Conservation (phyloP, 1,140 invertebrate species). For the Anadara kagoshimensis region DNA sequence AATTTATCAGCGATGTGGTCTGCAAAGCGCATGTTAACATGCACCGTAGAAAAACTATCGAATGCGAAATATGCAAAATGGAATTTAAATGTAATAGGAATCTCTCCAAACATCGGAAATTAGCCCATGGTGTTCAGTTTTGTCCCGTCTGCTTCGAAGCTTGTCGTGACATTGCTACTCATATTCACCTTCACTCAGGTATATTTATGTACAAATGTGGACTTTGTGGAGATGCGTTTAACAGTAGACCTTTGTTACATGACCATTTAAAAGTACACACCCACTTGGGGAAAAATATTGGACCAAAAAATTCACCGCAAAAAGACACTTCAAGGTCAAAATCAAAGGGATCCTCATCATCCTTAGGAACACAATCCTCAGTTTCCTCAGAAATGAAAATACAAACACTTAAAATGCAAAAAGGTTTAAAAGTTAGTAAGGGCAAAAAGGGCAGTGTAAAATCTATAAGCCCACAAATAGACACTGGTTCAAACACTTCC, state of each 20-base stretch:
- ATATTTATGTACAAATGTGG: constrained; percentile 34
- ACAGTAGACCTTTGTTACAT: constrained; percentile 34
- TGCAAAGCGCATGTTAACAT: constrained; percentile 36
- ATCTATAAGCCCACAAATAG: no score
- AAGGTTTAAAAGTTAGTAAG: no score
- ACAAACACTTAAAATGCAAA: no score
- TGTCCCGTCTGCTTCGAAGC: constrained; percentile 38
- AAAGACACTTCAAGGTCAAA: no score
- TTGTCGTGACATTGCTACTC: constrained; percentile 23
- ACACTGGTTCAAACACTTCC: neutral
- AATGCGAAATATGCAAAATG: constrained; percentile 34
- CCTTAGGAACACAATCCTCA: no score
- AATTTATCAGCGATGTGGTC: constrained; percentile 28
- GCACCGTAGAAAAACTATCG: constrained; percentile 19
- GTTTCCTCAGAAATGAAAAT: no score
- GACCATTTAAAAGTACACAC: constrained; percentile 42
- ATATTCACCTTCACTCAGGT: constrained; percentile 25
- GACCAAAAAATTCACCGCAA: no score
- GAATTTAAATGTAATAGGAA: constrained; percentile 34
- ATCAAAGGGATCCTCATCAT: no score
- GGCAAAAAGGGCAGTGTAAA: no score
- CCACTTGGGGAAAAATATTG: no score
- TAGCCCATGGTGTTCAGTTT: constrained; percentile 30
- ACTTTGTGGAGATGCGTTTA: constrained; percentile 36
- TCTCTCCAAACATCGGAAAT: constrained; percentile 29